Evolutionary conservation across 2,888 invertebrate genomes (phyloP).

Genomic region (Nipponacmea schrenckii): DNA sequence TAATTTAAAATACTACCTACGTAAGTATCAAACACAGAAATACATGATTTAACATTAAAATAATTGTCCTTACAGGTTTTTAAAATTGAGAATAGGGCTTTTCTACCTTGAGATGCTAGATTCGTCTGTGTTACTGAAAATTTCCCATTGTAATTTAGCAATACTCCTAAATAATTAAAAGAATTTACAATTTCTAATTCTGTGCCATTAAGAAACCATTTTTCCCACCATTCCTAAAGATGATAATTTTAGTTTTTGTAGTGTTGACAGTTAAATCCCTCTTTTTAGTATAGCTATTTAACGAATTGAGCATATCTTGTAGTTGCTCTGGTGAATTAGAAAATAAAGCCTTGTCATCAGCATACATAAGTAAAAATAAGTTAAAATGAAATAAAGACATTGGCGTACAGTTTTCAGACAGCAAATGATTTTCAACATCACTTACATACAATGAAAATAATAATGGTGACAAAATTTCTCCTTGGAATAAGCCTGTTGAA

Average conservation of each 20-base stretch:
- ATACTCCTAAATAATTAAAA: not conserved
- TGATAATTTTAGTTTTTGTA: not conserved
- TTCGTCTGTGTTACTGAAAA: not conserved
- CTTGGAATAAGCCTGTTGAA: not conserved
- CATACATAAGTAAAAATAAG: not conserved
- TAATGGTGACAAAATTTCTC: not conserved
- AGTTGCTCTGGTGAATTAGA: not conserved
- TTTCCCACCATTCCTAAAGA: not conserved
- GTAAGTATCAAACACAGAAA: not conserved
- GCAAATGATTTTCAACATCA: not conserved
- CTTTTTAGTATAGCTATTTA: not conserved
- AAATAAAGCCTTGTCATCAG: not conserved
- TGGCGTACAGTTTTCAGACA: not conserved
- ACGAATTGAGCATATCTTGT: not conserved
- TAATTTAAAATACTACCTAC: constrained; percentile 3
- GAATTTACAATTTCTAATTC: not conserved
- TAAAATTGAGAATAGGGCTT: not conserved
- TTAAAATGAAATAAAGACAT: not conserved
- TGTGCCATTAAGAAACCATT: not conserved
- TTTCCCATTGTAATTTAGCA: not conserved
- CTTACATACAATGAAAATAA: constrained; percentile 1
- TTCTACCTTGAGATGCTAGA: not conserved
- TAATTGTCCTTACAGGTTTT: not conserved
- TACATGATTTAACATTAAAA: constrained; percentile 2
- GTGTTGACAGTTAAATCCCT: not conserved